Base-by-base conservation (phyloP, 2,797 vertebrate species). In the Sebastolobus alascanus region DNA sequence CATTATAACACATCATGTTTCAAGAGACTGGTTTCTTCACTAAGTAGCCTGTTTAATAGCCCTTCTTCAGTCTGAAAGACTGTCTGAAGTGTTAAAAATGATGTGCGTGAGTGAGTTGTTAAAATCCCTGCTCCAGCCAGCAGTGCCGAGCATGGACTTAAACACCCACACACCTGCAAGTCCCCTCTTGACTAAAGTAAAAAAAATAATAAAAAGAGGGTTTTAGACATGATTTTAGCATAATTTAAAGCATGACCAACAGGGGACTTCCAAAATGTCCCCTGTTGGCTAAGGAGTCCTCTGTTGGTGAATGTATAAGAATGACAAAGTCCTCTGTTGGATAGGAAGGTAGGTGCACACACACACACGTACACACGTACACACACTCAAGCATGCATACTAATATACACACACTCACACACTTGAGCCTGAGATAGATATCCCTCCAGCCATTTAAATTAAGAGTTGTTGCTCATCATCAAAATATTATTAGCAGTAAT, bases 401-500 rank as follows among this genome's bases (percentile, higher is more conserved):
- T 0, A 54, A 22, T 18, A 52, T 52, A 76, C 68, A 66, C 66
- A 75, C 66, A 75, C 38, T 13, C 7, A 55, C 69, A 78, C 61
- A 70, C 55, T 65, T 14, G 52, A 67, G 82, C 50, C 37, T 35
- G n/a, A 70, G 73, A 79, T 77, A 72, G 84, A 86, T 74, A 60
- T 72, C 84, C 77, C 84, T 67, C 68, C 66, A 86, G 84, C 71
- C 79, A 75, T 84, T 87, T 87, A 71, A 85, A 86, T 82, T 66
- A 83, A 73, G 77, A 87, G 68, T 76, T 81, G 89, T 80, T 86
- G 63, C 87, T 82, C 61, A 72, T 77, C 46, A 78, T 89, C 73
- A 80, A 77, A 84, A 84, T 82, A 78, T 70, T 87, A 90, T 88
- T 88, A 85, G 78, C 82, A 64, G 61, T 67, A 78, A 82, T 87